A percentile compares a stretch with the other conserved stretches of the same genome.
Conservation (phyloP, 2,113 vertebrate genomes). For the Anoura caudifer region DNA sequence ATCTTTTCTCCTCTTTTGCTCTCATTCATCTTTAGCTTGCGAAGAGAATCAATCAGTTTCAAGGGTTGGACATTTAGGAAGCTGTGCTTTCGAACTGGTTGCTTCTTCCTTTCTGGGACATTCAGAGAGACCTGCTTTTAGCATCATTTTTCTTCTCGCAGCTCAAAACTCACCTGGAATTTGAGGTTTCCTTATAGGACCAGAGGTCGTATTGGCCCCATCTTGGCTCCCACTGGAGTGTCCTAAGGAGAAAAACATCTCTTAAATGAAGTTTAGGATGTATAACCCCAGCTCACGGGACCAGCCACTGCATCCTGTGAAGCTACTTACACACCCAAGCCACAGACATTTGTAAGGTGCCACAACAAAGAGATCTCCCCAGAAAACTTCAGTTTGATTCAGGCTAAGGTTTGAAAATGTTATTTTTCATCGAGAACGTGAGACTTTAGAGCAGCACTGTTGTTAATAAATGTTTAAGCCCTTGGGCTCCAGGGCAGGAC, state of each 20-base stretch:
- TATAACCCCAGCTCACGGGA: too few relatives aligned
- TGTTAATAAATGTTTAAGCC: too few relatives aligned
- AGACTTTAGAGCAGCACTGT: not conserved
- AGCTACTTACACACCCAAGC: not conserved
- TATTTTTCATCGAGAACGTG: not conserved
- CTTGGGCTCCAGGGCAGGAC: not conserved
- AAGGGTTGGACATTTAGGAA: not conserved
- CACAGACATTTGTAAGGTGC: not conserved
- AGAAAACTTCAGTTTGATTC: not conserved
- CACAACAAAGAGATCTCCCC: not conserved
- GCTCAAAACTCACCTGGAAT: slow-evolving; percentile 67
- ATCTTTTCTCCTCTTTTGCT: not conserved
- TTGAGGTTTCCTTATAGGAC: slow-evolving; percentile 47
- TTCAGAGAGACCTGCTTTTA: not conserved
- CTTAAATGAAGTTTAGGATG: not conserved
- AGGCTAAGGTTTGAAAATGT: not conserved
- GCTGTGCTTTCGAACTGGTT: not conserved
- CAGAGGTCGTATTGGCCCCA: not conserved
- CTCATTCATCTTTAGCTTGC: not conserved
- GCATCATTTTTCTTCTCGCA: not conserved
- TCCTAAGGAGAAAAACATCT: slow-evolving; percentile 31
- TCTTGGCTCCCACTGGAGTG: slow-evolving; percentile 29
- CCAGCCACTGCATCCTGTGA: not conserved
- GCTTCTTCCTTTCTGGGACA: not conserved
- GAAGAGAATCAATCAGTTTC: not conserved